Evolutionary conservation across 2,797 vertebrate species (phyloP).

Genomic region (Pipistrellus kuhlii): DNA sequence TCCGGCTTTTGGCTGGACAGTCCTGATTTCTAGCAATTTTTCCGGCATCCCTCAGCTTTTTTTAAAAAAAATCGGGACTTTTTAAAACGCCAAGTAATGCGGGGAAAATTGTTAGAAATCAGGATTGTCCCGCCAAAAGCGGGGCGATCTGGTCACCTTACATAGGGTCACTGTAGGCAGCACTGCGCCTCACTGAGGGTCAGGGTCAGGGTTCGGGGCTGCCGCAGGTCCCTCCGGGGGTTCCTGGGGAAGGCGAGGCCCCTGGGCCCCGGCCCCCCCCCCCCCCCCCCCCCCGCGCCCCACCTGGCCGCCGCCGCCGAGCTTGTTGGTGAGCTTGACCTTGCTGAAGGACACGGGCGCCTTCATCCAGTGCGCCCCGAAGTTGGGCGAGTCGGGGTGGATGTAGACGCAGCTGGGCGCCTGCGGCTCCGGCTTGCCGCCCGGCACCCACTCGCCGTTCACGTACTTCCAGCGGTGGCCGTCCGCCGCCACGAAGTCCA

Average conservation of each 20-base stretch:
- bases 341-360: conserved; percentile 91
- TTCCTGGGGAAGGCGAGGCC: fast-evolving
- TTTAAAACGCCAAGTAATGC: too few species aligned
- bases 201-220: too few species aligned
- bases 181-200: not conserved
- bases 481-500: conserved; percentile 91
- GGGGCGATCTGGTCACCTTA: too few species aligned
- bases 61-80: too few species aligned
- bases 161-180: not conserved
- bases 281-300: not conserved
- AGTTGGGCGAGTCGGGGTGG: conserved; percentile 91
- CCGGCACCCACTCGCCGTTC: conserved; percentile 92
- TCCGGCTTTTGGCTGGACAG: too few species aligned
- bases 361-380: conserved; percentile 92
- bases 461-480: conserved; percentile 92
- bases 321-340: conserved; percentile 92
- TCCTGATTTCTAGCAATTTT: too few species aligned
- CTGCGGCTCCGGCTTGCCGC: conserved; percentile 91
- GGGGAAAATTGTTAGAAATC: too few species aligned
- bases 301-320: conserved; percentile 92
- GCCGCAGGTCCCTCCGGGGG: not conserved
- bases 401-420: conserved; percentile 92
- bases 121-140: too few species aligned
- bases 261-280: fast-evolving
- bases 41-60: too few species aligned